Percentiles rank a stretch among this genome's conserved stretches.
Evolutionary conservation across 2,113 vertebrate genomes (phyloP).

Genomic region (Perccottus glenii): DNA sequence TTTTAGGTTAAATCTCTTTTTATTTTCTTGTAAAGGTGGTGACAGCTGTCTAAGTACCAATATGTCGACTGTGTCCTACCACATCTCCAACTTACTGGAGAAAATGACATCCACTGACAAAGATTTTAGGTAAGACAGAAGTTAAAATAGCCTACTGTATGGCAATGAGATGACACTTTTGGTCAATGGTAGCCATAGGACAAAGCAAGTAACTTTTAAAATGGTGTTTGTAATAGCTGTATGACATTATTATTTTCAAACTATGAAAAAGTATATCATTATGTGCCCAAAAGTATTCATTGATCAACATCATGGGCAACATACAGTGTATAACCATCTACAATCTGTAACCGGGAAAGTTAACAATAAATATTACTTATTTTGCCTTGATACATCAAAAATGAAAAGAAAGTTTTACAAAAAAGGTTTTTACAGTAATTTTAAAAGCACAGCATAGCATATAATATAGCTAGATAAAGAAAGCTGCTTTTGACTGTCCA

Average conservation of each 20-base stretch:
- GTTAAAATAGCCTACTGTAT: background rate
- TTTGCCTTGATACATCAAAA: too few species aligned
- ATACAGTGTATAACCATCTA: too few species aligned
- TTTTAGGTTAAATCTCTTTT: conserved; percentile 54
- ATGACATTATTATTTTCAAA: too few species aligned
- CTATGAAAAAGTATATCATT: background rate
- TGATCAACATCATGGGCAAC: too few species aligned
- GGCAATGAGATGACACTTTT: conserved; percentile 57
- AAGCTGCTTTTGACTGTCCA: too few species aligned
- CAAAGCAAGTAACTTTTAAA: background rate
- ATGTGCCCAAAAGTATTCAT: too few species aligned
- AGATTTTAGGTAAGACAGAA: conserved; percentile 85
- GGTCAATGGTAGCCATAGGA: background rate
- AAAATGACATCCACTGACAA: conserved; percentile 95
- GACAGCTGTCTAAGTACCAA: conserved; percentile 32
- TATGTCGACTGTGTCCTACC: conserved; percentile 86
- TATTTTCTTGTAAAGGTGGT: background rate
- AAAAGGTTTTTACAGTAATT: too few species aligned
- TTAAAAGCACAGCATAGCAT: too few species aligned
- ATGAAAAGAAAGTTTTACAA: too few species aligned
- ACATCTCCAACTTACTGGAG: conserved; percentile 90
- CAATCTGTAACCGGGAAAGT: too few species aligned
- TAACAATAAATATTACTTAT: too few species aligned
- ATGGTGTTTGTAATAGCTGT: background rate
- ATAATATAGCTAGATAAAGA: too few species aligned